Percentiles rank a stretch among this genome's conserved stretches.
Conservation (phyloP, 1,140 invertebrate genomes). For the Dufourea novaeangliae region DNA sequence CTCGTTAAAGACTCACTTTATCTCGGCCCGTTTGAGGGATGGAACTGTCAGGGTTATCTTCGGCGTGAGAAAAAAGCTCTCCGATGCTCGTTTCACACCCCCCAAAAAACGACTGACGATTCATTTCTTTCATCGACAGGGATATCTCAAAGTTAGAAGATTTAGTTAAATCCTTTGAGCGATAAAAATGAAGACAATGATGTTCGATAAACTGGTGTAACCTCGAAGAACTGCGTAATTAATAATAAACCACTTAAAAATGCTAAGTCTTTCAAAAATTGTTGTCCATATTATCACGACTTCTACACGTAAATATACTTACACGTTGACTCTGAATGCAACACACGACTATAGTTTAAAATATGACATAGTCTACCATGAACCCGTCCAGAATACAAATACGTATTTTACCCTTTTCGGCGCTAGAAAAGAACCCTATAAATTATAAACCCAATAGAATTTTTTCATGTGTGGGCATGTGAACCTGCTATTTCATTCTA, state of each 20-base stretch:
- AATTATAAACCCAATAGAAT: slow-evolving; percentile 17
- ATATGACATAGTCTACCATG: slow-evolving; percentile 19
- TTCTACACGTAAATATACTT: slow-evolving; percentile 7
- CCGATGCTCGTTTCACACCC: slow-evolving; percentile 29
- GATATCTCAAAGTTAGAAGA: background rate
- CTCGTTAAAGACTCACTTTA: slow-evolving; percentile 67
- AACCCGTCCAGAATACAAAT: slow-evolving; percentile 50
- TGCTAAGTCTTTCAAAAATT: background rate
- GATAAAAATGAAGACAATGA: background rate
- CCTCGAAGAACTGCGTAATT: no score
- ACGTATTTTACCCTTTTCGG: slow-evolving; percentile 34
- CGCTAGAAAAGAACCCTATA: slow-evolving; percentile 12
- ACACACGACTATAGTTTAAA: slow-evolving; percentile 34
- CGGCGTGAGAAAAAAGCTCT: slow-evolving; percentile 37
- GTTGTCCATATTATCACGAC: slow-evolving; percentile 19
- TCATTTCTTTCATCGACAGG: slow-evolving; percentile 21
- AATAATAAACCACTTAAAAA: no score
- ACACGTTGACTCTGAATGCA: background rate
- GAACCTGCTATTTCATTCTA: background rate
- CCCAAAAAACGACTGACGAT: slow-evolving; percentile 13
- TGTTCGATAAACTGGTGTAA: no score
- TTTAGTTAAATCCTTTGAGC: background rate
- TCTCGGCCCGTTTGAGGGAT: slow-evolving; percentile 55
- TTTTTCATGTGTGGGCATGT: background rate
- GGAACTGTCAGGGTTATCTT: slow-evolving; percentile 55